phyloP scores from a whole-genome alignment of 2,113 vertebrate species.

The Litocranius walleri region DNA sequence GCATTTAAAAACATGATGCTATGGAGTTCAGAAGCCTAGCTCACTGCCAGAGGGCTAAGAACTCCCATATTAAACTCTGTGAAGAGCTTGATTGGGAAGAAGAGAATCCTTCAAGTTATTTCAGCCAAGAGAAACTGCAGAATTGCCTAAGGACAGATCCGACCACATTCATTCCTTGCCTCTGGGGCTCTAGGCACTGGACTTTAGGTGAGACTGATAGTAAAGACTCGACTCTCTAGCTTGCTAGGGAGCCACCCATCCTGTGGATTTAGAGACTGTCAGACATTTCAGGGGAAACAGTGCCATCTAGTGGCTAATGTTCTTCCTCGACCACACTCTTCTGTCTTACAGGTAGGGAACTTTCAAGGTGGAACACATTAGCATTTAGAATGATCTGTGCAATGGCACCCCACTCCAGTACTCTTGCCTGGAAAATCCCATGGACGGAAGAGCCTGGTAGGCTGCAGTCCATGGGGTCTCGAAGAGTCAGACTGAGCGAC shows the following conservation, averaged over 20 bases:
- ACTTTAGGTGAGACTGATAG: neutral
- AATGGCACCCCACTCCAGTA: neutral
- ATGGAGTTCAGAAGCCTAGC: neutral
- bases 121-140: neutral
- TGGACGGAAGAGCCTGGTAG: neutral
- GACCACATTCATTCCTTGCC: neutral
- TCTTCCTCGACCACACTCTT: neutral
- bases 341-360: neutral
- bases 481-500: too few species aligned
- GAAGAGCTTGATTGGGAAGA: neutral
- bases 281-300: neutral
- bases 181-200: neutral
- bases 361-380: neutral
- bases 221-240: neutral
- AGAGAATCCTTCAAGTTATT: neutral
- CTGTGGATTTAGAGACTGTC: fast-evolving
- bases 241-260: neutral
- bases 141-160: neutral
- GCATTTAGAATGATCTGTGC: neutral
- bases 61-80: neutral
- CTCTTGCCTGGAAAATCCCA: neutral
- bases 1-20: neutral
- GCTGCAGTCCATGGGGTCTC: neutral
- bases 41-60: neutral
- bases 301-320: constrained; percentile 46